Evolutionary conservation across 1,140 invertebrate genomes (phyloP).

Genomic region (Calliphora vicina): DNA sequence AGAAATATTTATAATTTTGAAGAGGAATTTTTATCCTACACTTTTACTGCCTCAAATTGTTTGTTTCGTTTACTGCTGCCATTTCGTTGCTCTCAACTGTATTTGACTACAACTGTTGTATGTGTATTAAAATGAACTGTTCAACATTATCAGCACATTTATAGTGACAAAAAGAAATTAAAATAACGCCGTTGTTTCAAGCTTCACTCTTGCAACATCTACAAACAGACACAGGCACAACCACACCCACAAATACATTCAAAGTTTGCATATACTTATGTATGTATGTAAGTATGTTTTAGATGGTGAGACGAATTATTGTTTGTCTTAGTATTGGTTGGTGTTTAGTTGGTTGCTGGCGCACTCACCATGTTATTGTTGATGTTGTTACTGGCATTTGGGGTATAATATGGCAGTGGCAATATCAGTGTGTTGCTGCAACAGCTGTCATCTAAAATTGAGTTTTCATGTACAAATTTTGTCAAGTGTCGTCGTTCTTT

Average conservation of each 20-base stretch:
- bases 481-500: conserved; percentile 10
- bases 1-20: too few relatives aligned
- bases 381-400: neutral
- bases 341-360: neutral
- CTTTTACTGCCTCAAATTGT: neutral
- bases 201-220: neutral
- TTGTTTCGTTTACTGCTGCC: neutral
- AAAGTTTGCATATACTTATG: too few relatives aligned
- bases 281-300: too few relatives aligned
- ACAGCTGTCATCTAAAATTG: conserved; percentile 33
- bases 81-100: neutral
- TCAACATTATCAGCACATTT: conserved; percentile 10
- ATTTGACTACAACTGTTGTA: neutral
- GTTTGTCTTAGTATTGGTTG: neutral
- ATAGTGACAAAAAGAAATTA: neutral
- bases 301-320: conserved; percentile 8
- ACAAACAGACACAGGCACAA: too few relatives aligned
- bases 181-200: neutral
- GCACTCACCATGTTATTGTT: neutral
- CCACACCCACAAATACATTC: neutral
- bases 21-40: too few relatives aligned
- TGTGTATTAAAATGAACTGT: neutral
- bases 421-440: neutral
- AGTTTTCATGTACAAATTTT: conserved; percentile 27
- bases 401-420: neutral